A percentile compares a stretch with the other conserved stretches of the same genome.
These are phyloP conservation scores for Volucella inanis DNA, from an alignment of 2,888 invertebrate species.

Conservation along the genomic window DNA sequence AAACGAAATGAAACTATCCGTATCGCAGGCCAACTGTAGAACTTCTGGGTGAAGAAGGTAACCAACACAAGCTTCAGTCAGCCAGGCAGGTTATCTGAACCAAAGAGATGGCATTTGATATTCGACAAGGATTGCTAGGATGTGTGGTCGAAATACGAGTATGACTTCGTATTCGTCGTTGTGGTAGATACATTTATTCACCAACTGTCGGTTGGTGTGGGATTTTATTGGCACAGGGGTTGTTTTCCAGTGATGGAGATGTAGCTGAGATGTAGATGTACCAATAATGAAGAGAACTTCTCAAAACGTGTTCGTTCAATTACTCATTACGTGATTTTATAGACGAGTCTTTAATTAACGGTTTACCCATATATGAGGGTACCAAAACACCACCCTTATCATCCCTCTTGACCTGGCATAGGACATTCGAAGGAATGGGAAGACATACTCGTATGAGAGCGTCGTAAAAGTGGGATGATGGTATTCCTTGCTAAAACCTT, in stretches of 20 bases:
- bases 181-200: constrained; percentile 36
- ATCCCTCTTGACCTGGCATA: background rate
- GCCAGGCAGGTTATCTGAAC: background rate
- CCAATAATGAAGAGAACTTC: constrained; percentile 7
- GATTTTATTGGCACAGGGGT: constrained; percentile 52
- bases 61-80: background rate
- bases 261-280: too few species aligned
- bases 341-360: constrained; percentile 69
- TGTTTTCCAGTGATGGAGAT: constrained; percentile 6
- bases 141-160: too few species aligned
- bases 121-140: constrained; percentile 23
- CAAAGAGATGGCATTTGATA: constrained; percentile 8
- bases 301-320: constrained; percentile 53
- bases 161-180: background rate
- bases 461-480: constrained; percentile 65
- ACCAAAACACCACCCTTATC: constrained; percentile 19
- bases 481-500: background rate
- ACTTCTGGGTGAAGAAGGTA: background rate
- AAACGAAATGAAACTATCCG: too few species aligned
- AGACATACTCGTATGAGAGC: constrained; percentile 66
- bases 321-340: constrained; percentile 73
- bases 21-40: too few species aligned
- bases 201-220: constrained; percentile 52
- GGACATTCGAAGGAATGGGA: constrained; percentile 17
- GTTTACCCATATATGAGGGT: constrained; percentile 6